Percentiles rank a stretch among this genome's conserved stretches.
These are phyloP conservation scores for Clarias laeviceps DNA, from an alignment of 2,797 vertebrate species.

Conservation along the genomic window DNA sequence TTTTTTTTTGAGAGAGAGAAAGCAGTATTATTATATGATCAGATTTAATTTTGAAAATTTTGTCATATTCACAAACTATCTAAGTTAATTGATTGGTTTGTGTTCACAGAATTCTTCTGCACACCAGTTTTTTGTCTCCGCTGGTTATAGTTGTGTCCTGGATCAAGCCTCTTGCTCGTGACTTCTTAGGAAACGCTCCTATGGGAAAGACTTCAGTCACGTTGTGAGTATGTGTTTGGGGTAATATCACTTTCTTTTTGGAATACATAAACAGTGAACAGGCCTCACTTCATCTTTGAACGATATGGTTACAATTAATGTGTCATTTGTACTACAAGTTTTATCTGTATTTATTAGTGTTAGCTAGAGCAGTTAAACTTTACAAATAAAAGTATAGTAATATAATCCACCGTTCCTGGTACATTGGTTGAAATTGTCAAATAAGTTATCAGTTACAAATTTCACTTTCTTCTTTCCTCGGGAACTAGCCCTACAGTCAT, in stretches of 20 bases:
- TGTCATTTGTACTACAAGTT: too few relatives aligned
- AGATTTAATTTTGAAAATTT: not conserved
- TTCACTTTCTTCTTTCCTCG: too few relatives aligned
- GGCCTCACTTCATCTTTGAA: not conserved
- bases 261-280: not conserved
- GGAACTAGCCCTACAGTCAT: too few relatives aligned
- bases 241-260: not conserved
- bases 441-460: not conserved
- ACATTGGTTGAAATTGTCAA: not conserved
- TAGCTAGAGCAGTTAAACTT: not conserved
- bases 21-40: not conserved
- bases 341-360: not conserved
- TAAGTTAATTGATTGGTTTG: slow-evolving; percentile 7
- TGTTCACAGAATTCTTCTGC: slow-evolving; percentile 81
- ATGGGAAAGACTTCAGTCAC: slow-evolving; percentile 79
- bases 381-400: not conserved
- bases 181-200: slow-evolving; percentile 85
- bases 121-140: slow-evolving; percentile 88
- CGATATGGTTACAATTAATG: not conserved
- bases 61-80: not conserved
- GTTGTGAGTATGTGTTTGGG: slow-evolving; percentile 76
- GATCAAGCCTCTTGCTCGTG: slow-evolving; percentile 89
- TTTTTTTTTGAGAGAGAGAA: not conserved
- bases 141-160: slow-evolving; percentile 85
- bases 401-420: not conserved